Conservation (phyloP, 2,113 vertebrate genomes). For the Picathartes gymnocephalus region DNA sequence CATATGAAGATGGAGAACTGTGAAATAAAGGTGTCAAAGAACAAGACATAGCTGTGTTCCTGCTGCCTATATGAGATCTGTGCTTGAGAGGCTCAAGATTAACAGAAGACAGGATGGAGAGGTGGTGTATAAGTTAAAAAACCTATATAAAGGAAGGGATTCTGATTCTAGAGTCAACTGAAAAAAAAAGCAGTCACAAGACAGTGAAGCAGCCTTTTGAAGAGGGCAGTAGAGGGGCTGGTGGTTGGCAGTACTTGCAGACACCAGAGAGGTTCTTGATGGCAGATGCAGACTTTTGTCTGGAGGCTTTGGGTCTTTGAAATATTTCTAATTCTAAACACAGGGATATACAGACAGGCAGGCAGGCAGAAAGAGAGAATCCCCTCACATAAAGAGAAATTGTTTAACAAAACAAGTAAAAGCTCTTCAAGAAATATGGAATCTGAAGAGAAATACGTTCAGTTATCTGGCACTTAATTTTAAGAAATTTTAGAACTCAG, state of each 20-base stretch:
- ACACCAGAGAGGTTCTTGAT: not conserved
- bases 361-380: not conserved
- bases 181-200: not conserved
- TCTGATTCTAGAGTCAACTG: not conserved
- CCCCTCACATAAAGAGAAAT: not conserved
- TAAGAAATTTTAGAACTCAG: not conserved
- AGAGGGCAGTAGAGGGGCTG: not conserved
- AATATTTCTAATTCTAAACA: not conserved
- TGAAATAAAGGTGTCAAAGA: not conserved
- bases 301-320: not conserved
- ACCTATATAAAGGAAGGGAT: accelerated
- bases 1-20: not conserved
- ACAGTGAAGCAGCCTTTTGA: not conserved
- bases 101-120: not conserved
- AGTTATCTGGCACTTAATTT: not conserved
- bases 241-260: not conserved
- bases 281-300: not conserved
- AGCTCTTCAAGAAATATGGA: not conserved
- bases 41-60: not conserved
- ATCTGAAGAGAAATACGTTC: not conserved
- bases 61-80: not conserved
- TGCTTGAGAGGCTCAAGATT: not conserved
- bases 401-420: not conserved
- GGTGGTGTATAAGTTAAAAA: not conserved
- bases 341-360: too few relatives aligned